Conservation (phyloP, 2,888 invertebrate species). For the Xanthorhoe designata region DNA sequence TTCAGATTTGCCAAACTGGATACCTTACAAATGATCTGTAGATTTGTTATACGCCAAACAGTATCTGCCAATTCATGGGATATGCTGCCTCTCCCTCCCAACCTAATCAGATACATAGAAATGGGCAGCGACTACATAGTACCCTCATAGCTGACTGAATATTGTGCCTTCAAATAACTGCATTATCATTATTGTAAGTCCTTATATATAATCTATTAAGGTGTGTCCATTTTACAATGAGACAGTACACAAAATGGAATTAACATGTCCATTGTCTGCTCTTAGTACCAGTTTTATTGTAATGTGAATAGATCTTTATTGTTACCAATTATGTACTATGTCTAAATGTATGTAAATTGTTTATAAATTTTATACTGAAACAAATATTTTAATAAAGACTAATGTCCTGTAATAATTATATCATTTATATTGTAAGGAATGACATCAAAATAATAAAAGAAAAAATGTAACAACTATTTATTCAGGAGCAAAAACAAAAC, state of each 20-base stretch:
- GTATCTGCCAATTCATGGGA: slow-evolving; percentile 88
- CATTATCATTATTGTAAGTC: slow-evolving; percentile 47
- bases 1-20: slow-evolving; percentile 88
- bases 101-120: slow-evolving; percentile 76
- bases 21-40: slow-evolving; percentile 89
- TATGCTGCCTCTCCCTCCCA: slow-evolving; percentile 87
- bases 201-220: slow-evolving; percentile 45
- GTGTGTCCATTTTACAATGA: slow-evolving; percentile 44
- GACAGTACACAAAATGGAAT: slow-evolving; percentile 11
- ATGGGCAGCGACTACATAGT: slow-evolving; percentile 82
- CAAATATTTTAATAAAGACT: slow-evolving; percentile 63
- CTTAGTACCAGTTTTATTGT: slow-evolving; percentile 26
- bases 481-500: slow-evolving; percentile 24
- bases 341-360: slow-evolving; percentile 56
- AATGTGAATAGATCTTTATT: slow-evolving; percentile 29
- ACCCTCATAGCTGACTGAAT: slow-evolving; percentile 59
- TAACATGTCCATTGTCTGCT: not conserved
- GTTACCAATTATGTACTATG: slow-evolving; percentile 41
- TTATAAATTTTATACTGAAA: slow-evolving; percentile 69
- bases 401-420: slow-evolving; percentile 52
- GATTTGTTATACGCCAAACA: slow-evolving; percentile 90
- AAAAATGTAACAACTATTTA: slow-evolving; percentile 31
- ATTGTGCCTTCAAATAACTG: slow-evolving; percentile 60
- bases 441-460: not conserved
- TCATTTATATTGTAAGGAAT: slow-evolving; percentile 37